phyloP scores from a whole-genome alignment of 2,113 vertebrate species.

The Grantiella picta region DNA sequence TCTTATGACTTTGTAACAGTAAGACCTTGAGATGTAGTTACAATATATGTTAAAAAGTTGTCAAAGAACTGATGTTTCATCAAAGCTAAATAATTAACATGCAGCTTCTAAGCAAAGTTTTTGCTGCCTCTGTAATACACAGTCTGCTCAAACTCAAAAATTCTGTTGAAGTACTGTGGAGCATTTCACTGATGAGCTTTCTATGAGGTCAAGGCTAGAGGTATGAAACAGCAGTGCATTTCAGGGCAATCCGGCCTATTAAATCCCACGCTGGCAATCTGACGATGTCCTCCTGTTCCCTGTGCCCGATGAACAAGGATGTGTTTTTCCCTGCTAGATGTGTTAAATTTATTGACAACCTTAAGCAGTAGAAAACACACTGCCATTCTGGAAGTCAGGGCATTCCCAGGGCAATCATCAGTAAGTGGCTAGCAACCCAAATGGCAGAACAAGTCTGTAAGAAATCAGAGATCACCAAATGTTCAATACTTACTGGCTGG shows the following conservation, averaged over 20 bases:
- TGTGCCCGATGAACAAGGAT: neutral
- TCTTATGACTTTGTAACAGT: neutral
- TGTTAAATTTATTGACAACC: conserved; percentile 47
- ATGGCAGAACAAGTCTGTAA: neutral
- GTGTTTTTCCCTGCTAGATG: neutral
- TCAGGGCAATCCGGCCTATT: neutral
- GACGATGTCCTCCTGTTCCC: neutral
- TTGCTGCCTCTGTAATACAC: neutral
- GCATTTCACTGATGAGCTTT: neutral
- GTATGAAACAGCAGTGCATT: neutral
- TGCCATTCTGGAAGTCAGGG: neutral
- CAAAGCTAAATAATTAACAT: neutral
- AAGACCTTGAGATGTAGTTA: neutral
- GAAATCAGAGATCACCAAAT: neutral
- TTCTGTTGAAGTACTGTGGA: neutral
- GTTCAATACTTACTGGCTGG: neutral
- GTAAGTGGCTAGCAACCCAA: neutral
- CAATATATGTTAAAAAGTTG: neutral
- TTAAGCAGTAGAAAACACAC: conserved; percentile 39
- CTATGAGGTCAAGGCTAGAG: neutral
- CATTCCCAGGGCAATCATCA: neutral
- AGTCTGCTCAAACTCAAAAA: neutral
- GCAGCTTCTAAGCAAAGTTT: neutral
- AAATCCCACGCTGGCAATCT: neutral
- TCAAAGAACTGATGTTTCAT: neutral